Evolutionary conservation across 2,797 vertebrate species (phyloP).

Genomic region (Mionectes olivaceus): DNA sequence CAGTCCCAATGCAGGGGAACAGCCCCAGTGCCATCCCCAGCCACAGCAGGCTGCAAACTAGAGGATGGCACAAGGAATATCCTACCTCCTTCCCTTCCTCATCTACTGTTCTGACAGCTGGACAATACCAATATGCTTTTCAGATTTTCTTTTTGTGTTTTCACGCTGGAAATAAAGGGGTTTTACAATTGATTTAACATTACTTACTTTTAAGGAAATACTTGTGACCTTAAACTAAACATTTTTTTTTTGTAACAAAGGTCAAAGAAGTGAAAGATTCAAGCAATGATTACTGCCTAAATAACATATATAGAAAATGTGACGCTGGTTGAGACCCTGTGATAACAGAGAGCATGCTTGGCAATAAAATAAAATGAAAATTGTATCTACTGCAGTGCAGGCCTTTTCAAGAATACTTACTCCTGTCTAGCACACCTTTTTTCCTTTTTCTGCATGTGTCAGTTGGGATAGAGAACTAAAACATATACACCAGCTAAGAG

Average conservation of each 20-base stretch:
- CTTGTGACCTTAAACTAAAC: background rate
- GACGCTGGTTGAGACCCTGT: background rate
- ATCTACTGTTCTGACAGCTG: background rate
- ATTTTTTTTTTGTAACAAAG: background rate
- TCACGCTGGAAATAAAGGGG: background rate
- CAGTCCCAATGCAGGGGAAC: background rate
- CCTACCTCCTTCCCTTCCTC: background rate
- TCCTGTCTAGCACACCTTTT: background rate
- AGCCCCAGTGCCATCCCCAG: background rate
- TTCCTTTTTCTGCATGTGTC: background rate
- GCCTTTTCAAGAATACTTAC: background rate
- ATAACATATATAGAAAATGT: background rate
- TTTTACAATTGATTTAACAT: background rate
- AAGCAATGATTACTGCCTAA: background rate
- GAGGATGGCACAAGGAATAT: background rate
- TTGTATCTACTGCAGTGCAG: background rate
- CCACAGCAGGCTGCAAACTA: background rate
- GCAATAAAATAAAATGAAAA: background rate
- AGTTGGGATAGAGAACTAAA: background rate
- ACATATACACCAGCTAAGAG: background rate
- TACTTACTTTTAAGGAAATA: background rate
- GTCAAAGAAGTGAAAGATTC: background rate
- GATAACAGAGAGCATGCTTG: background rate
- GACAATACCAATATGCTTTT: background rate
- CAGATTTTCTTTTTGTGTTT: background rate